These are phyloP conservation scores for Crocuta crocuta DNA, from an alignment of 2,113 vertebrate genomes.

Conservation along the genomic window DNA sequence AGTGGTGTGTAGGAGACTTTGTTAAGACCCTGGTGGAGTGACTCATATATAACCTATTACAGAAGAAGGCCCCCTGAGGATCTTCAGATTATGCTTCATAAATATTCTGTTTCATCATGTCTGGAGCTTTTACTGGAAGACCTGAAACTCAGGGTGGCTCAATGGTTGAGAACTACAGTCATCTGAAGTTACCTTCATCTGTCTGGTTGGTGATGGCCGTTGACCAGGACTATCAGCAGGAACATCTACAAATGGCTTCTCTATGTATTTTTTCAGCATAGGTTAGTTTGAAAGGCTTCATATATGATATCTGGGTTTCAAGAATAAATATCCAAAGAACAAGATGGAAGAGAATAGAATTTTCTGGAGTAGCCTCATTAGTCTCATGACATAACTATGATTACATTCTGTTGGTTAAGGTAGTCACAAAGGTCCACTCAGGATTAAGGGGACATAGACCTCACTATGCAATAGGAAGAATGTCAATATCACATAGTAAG, in stretches of 20 bases:
- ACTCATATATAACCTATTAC: not conserved
- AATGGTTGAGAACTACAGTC: not conserved
- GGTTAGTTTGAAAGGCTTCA: not conserved
- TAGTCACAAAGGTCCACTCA: not conserved
- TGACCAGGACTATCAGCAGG: not conserved
- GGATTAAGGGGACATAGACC: not conserved
- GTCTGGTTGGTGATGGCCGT: not conserved
- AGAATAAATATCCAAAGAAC: not conserved
- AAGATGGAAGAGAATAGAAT: not conserved
- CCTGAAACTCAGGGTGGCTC: not conserved
- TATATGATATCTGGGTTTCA: not conserved
- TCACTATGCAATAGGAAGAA: not conserved
- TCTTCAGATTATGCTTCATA: not conserved
- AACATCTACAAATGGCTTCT: not conserved
- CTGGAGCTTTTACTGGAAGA: not conserved
- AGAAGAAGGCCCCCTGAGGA: not conserved
- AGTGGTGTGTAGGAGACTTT: not conserved
- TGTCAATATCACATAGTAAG: not conserved
- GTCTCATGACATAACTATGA: not conserved
- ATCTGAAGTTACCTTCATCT: not conserved
- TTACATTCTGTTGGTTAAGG: not conserved
- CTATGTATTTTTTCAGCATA: not conserved
- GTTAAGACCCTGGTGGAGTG: not conserved
- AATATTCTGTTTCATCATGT: not conserved
- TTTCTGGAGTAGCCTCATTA: conserved; percentile 2